Conservation (phyloP, 2,113 vertebrate genomes). For the Pomatorhinus ruficollis region DNA sequence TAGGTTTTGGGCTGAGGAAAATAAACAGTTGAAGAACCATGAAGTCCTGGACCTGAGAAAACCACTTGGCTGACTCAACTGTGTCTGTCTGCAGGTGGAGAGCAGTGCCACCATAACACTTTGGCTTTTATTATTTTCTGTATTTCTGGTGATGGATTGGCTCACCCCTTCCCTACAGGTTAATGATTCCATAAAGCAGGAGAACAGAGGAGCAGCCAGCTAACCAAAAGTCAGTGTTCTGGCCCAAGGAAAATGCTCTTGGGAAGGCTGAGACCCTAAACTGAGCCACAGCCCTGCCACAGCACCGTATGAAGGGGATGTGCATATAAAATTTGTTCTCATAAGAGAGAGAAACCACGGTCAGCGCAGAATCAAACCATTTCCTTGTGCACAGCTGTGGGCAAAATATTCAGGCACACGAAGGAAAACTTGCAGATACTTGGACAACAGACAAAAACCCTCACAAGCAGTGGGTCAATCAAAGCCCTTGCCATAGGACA, state of each 20-base stretch:
- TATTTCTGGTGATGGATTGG: neutral
- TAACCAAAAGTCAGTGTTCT: neutral
- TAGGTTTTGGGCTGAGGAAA: neutral
- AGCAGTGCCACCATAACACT: neutral
- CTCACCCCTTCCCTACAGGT: neutral
- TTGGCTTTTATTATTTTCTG: neutral
- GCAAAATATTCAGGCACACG: neutral
- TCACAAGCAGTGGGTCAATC: neutral
- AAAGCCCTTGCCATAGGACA: neutral
- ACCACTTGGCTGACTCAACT: neutral
- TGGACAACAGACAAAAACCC: neutral
- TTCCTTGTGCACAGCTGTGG: neutral
- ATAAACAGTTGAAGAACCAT: neutral
- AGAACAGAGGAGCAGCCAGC: neutral
- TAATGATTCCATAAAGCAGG: neutral
- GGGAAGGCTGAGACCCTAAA: neutral
- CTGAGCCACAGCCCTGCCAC: neutral
- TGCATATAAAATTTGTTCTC: neutral
- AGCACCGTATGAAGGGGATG: rapidly evolving
- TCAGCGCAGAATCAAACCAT: neutral
- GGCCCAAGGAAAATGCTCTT: neutral
- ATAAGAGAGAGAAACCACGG: neutral
- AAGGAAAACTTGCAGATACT: neutral
- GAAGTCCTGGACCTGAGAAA: neutral
- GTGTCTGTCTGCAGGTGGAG: neutral